Conservation (phyloP, 2,797 vertebrate genomes). For the Rhinichthys osculus region DNA sequence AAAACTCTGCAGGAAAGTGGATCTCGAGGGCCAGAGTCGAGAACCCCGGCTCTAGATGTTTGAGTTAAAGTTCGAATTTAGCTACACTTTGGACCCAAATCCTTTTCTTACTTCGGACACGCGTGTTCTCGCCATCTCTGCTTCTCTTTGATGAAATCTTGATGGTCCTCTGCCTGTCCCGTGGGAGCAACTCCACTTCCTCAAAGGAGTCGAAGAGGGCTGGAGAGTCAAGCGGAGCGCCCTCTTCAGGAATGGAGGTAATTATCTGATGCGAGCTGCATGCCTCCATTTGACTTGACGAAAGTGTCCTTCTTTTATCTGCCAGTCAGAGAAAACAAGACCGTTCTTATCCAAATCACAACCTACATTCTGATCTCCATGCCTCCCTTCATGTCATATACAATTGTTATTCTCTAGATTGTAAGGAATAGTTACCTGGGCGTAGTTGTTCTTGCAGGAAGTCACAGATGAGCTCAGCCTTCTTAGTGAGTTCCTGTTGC, state of each 20-base stretch:
- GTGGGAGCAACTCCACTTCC: constrained; percentile 69
- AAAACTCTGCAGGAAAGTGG: neutral
- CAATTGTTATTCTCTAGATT: neutral
- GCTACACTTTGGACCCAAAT: neutral
- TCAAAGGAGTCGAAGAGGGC: constrained; percentile 72
- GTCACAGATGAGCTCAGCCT: constrained; percentile 75
- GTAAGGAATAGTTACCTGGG: constrained; percentile 61
- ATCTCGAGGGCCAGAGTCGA: neutral
- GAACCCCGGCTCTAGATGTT: neutral
- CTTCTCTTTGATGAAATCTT: constrained; percentile 70
- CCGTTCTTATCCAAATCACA: neutral
- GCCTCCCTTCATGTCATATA: neutral
- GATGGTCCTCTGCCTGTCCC: constrained; percentile 62
- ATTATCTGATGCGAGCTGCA: constrained; percentile 68
- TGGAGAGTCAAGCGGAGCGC: constrained; percentile 61
- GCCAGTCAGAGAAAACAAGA: neutral
- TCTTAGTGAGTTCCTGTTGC: constrained; percentile 72
- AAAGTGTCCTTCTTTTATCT: constrained; percentile 69
- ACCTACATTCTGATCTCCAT: neutral
- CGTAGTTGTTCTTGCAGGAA: constrained; percentile 75
- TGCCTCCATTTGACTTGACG: constrained; percentile 66
- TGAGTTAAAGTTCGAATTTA: neutral
- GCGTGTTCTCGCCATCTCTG: constrained; percentile 74
- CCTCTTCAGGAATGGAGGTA: constrained; percentile 61
- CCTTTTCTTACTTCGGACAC: constrained; percentile 71